Conservation (phyloP, 1,140 invertebrate species). For the Drosophila repleta region DNA sequence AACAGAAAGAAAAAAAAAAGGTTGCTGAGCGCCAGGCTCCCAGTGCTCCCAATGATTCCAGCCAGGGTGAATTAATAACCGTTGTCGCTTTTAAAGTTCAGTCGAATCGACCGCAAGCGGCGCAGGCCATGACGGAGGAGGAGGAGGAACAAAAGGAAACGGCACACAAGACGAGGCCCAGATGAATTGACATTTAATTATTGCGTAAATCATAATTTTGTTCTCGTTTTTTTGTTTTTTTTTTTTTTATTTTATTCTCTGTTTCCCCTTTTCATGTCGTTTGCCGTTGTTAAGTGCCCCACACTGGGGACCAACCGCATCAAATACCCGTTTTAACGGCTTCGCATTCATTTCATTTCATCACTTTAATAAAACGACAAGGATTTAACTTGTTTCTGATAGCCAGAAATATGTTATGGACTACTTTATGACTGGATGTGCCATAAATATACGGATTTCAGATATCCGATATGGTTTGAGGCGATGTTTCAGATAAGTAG, state of each 20-base stretch:
- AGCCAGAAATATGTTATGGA: not conserved
- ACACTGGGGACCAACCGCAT: slow-evolving; percentile 35
- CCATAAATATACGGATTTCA: not conserved
- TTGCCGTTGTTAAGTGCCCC: slow-evolving; percentile 27
- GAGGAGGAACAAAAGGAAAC: slow-evolving; percentile 23
- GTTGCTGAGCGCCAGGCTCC: slow-evolving; percentile 27
- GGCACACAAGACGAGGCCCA: slow-evolving; percentile 34
- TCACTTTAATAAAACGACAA: slow-evolving; percentile 43
- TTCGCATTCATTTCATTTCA: slow-evolving; percentile 42
- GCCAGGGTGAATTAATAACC: slow-evolving; percentile 68
- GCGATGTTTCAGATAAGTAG: no score
- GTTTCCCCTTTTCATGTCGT: slow-evolving; percentile 10
- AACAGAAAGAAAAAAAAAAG: slow-evolving; percentile 11
- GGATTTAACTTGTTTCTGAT: slow-evolving; percentile 14
- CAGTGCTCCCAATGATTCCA: slow-evolving; percentile 3
- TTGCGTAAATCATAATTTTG: slow-evolving; percentile 75
- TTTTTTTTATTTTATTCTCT: not conserved
- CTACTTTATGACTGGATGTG: not conserved
- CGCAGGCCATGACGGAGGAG: slow-evolving; percentile 3
- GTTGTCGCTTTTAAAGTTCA: slow-evolving; percentile 65
- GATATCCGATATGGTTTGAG: not conserved
- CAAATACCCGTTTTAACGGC: slow-evolving; percentile 67
- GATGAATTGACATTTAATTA: slow-evolving; percentile 79
- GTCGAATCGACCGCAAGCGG: slow-evolving; percentile 33
- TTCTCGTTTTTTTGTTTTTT: slow-evolving; percentile 35